Conservation (phyloP, 2,113 vertebrate species). For the Ceyx margarethae region DNA sequence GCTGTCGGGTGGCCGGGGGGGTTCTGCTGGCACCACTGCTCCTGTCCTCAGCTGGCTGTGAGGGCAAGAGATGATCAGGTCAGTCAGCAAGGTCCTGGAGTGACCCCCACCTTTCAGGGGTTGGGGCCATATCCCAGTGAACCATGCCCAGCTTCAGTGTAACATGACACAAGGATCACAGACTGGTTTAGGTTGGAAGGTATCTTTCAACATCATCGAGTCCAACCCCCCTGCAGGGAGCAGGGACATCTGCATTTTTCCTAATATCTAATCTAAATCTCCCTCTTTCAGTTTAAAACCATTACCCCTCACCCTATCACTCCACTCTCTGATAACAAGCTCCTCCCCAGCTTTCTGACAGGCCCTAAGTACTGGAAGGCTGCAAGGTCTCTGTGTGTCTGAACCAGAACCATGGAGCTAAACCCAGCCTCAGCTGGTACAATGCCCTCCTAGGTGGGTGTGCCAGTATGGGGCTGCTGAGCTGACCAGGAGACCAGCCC, state of each 20-base stretch:
- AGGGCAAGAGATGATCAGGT: conserved; percentile 49
- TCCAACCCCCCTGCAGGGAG: not conserved
- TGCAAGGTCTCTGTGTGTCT: not conserved
- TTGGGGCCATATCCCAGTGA: accelerated
- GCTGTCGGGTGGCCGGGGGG: conserved; percentile 28
- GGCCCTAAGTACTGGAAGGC: not conserved
- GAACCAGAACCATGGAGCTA: not conserved
- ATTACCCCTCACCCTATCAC: not conserved
- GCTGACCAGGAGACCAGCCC: not conserved
- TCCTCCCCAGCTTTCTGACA: too few species aligned
- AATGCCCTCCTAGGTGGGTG: not conserved
- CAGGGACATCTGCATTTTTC: not conserved
- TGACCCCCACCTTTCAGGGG: not conserved
- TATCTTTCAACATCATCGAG: too few species aligned
- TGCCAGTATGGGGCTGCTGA: not conserved
- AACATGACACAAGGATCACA: accelerated
- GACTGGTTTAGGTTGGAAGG: not conserved
- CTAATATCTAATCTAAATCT: not conserved
- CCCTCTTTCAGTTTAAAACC: not conserved
- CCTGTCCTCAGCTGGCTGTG: conserved; percentile 55
- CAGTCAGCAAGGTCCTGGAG: not conserved
- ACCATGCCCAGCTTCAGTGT: not conserved
- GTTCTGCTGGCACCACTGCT: conserved; percentile 33
- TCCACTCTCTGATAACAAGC: not conserved
- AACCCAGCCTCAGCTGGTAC: accelerated